Evolutionary conservation across 2,113 vertebrate species (phyloP).

Genomic region (Sceloporus tristichus): DNA sequence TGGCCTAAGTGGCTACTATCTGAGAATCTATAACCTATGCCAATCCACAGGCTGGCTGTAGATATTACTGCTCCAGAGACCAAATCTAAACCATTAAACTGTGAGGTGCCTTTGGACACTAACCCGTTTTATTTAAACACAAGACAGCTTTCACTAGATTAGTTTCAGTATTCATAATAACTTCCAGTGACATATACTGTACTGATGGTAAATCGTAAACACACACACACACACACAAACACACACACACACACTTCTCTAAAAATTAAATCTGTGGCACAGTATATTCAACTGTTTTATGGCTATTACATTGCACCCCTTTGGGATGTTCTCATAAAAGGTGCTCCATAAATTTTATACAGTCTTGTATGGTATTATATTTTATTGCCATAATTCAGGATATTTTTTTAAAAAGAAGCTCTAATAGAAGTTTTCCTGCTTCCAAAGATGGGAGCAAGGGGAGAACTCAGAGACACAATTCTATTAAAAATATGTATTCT

Average conservation of each 20-base stretch:
- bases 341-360: conserved; percentile 62
- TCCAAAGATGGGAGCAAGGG: neutral
- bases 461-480: conserved; percentile 46
- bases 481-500: conserved; percentile 44
- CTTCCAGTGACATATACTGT: conserved; percentile 51
- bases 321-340: conserved; percentile 69
- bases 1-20: neutral
- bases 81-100: neutral
- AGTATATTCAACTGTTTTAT: conserved; percentile 59
- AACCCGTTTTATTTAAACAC: neutral
- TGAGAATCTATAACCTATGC: neutral
- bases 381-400: conserved; percentile 55
- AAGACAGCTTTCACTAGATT: conserved; percentile 47
- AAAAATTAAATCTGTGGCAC: conserved; percentile 74
- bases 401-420: conserved; percentile 42
- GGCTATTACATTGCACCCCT: conserved; percentile 60
- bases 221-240: neutral
- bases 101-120: neutral
- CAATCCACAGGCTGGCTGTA: neutral
- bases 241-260: conserved; percentile 31
- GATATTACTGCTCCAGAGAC: neutral
- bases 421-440: conserved; percentile 38
- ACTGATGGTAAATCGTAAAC: conserved; percentile 69
- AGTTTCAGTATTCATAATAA: conserved; percentile 57
- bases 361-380: conserved; percentile 47